Base-by-base conservation (phyloP, 2,113 vertebrate genomes). In the Clarias magur region DNA sequence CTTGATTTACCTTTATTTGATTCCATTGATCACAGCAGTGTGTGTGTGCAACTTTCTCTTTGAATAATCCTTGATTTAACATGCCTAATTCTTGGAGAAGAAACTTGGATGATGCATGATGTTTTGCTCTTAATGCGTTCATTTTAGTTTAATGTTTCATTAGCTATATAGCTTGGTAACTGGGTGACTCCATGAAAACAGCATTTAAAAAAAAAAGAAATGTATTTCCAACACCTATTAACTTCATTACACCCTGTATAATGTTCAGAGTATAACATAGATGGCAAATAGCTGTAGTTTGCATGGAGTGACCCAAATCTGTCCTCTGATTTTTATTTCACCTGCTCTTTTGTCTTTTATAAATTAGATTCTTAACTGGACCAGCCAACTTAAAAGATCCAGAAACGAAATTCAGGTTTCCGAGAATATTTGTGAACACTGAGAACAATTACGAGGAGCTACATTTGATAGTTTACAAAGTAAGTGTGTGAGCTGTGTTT, bases 381-480 rank as follows among this genome's bases (percentile, higher is more conserved):
- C 98, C 98, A 1, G 90, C 97, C 79, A 99, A 98, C 90, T 94
- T 99, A 15, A 99, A 98, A 89, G 98, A 99, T 92, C 97, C 98
- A 0, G 98, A 98, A 90, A 95, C 97, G 91, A 99, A 98, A 93
- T 97, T 98, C 92, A 93, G 98, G 89, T 99, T 99, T 90, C 98
- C 98, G 2, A 97, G 96, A 96, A 99, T 99, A 93, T 99, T 98
- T 94, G 97, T 99, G 79, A 97, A 96, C 85, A 95, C 97, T 76
- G 96, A 96, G 11, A 95, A 96, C 21, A 95, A 94, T 88, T 97
- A 97, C 0, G 98, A 99, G 93, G 98, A 99, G 88, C 96, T 99
- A 91, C 97, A 99, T 90, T 94, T 99, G 91, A 99, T 99, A 67
- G 98, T 99, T 86, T 99, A 99, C 92, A 99, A 99, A 97, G 98